Evolutionary conservation across 2,113 vertebrate genomes (phyloP).

Genomic region (Castor canadensis): DNA sequence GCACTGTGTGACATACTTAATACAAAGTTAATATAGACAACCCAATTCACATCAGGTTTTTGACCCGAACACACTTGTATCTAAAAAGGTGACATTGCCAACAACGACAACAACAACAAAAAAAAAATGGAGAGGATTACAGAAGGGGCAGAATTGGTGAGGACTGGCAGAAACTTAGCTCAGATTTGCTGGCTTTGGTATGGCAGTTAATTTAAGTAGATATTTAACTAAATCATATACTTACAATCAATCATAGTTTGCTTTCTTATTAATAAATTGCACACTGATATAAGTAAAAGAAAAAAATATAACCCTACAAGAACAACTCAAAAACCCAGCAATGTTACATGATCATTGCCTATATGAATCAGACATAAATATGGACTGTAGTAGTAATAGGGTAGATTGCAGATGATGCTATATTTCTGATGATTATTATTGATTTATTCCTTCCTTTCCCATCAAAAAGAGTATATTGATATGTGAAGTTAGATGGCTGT

Average conservation of each 20-base stretch:
- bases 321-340: background rate
- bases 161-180: background rate
- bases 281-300: background rate
- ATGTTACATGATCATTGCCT: background rate
- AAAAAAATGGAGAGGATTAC: background rate
- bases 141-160: background rate
- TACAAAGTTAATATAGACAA: background rate
- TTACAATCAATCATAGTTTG: background rate
- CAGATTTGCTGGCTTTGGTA: background rate
- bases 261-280: constrained; percentile 7
- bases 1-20: background rate
- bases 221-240: background rate
- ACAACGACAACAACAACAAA: background rate
- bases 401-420: background rate
- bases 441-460: background rate
- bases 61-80: background rate
- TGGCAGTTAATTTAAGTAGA: background rate
- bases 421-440: background rate
- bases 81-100: background rate
- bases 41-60: background rate
- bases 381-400: background rate
- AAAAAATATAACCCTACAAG: background rate
- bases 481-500: background rate
- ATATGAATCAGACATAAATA: background rate
- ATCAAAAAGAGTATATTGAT: background rate